Evolutionary conservation across 2,888 invertebrate species (phyloP).

Genomic region (Ochropacha duplaris): DNA sequence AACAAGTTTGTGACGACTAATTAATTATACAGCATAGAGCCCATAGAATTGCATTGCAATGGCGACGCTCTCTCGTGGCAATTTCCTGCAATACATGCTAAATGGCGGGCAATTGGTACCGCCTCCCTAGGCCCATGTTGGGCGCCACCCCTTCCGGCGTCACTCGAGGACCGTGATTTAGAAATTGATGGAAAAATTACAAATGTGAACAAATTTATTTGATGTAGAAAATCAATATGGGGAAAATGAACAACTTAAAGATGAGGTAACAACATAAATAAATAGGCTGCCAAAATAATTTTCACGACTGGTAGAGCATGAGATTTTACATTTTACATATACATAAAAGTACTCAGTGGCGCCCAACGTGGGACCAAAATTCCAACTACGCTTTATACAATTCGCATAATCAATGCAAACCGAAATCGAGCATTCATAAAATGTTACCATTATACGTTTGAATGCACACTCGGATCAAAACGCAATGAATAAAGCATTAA

Average conservation of each 20-base stretch:
- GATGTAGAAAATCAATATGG: constrained; percentile 4
- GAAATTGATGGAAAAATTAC: constrained; percentile 33
- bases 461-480: background rate
- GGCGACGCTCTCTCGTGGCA: constrained; percentile 42
- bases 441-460: background rate
- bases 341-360: no score
- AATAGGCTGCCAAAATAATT: background rate
- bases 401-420: background rate
- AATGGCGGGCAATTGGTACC: constrained; percentile 55
- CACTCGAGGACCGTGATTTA: constrained; percentile 24
- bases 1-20: constrained; percentile 46
- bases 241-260: background rate
- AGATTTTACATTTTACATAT: background rate
- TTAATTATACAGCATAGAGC: constrained; percentile 43
- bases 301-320: background rate
- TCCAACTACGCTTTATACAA: background rate
- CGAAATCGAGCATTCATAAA: no score
- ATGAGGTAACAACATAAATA: background rate
- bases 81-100: constrained; percentile 65
- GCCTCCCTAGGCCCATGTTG: constrained; percentile 20
- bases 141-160: constrained; percentile 34
- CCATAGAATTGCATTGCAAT: constrained; percentile 41
- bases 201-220: constrained; percentile 10
- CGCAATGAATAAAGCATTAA: constrained; percentile 7
- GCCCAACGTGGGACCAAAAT: no score